Evolutionary conservation across 1,140 invertebrate species (phyloP).

Genomic region (Octopus sinensis): DNA sequence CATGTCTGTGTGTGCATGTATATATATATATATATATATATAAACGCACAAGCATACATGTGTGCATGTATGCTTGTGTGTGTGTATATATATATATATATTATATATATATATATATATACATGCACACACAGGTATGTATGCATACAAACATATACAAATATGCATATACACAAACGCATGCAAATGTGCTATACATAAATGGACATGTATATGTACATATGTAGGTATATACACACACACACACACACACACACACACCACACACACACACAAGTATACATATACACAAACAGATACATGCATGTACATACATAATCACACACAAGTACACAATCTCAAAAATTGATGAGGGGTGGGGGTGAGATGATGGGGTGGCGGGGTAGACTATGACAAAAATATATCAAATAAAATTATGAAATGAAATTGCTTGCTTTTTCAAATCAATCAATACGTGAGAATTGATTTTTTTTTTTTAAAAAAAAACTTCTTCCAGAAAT

Average conservation of each 20-base stretch:
- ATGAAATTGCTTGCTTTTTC: no score
- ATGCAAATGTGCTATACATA: neutral
- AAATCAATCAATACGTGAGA: no score
- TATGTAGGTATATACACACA: neutral
- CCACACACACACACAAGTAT: neutral
- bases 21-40: no score
- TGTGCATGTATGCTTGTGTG: neutral
- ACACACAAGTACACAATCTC: neutral
- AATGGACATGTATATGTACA: neutral
- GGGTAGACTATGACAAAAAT: no score
- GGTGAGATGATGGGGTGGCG: no score
- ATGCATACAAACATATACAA: neutral
- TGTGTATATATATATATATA: neutral
- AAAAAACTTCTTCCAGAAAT: no score
- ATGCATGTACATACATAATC: neutral
- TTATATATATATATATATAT: neutral
- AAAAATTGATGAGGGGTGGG: no score
- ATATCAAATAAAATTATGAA: no score
- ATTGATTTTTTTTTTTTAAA: no score
- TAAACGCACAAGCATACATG: neutral
- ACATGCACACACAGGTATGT: neutral
- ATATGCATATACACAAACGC: neutral
- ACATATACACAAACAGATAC: neutral
- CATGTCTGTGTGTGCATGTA: no score
- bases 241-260: neutral